These are phyloP conservation scores for Oscheius onirici DNA, from an alignment of 2,888 invertebrate genomes.

Conservation along the genomic window DNA sequence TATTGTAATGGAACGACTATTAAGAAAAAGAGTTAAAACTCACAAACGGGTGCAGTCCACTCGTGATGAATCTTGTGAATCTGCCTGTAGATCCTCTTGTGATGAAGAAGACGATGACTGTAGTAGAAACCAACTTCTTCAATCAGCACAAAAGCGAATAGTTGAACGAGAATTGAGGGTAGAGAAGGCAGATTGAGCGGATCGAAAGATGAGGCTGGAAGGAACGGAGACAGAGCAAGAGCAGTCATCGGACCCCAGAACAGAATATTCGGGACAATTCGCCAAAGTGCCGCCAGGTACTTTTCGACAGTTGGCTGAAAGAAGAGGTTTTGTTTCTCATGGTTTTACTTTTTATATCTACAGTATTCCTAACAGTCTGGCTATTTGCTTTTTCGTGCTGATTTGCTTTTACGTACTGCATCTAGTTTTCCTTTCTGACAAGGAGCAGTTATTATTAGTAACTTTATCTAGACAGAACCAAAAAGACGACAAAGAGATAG, in stretches of 20 bases:
- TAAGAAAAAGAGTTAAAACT: not conserved
- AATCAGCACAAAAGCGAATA: conserved; percentile 79
- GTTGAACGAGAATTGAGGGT: conserved; percentile 2
- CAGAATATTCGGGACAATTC: conserved; percentile 9
- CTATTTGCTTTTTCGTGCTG: too few relatives aligned
- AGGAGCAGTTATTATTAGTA: too few relatives aligned
- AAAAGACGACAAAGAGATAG: too few relatives aligned
- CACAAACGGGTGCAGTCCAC: conserved; percentile 83
- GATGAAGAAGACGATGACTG: conserved; percentile 82
- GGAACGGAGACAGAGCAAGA: not conserved
- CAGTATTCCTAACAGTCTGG: too few relatives aligned
- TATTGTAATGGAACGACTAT: too few relatives aligned
- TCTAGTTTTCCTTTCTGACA: too few relatives aligned
- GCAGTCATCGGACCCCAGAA: conserved; percentile 9
- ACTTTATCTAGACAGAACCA: too few relatives aligned
- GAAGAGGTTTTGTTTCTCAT: not conserved
- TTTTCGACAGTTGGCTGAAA: conserved; percentile 17
- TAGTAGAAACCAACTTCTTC: conserved; percentile 87
- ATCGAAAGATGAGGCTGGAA: not conserved
- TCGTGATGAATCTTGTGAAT: conserved; percentile 88
- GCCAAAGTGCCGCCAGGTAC: not conserved
- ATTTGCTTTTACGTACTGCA: too few relatives aligned
- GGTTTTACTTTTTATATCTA: too few relatives aligned
- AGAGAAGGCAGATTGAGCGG: not conserved
- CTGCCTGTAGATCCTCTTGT: conserved; percentile 81